Evolutionary conservation across 2,888 invertebrate species (phyloP).

Genomic region (Ischnura elegans): DNA sequence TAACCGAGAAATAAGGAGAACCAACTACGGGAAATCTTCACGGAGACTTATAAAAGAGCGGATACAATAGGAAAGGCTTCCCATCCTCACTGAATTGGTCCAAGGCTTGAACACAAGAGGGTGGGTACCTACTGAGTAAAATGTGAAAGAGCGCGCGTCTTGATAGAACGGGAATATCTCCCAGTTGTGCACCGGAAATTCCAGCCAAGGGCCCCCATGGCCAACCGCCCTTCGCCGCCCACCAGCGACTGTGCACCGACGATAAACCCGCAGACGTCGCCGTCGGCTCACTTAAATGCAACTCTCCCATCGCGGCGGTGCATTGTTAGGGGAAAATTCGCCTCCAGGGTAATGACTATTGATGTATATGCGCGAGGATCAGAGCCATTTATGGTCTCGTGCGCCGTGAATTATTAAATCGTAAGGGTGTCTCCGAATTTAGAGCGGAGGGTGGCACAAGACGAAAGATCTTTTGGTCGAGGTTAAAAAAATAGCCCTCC

Average conservation of each 20-base stretch:
- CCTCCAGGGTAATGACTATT: not conserved
- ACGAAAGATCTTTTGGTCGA: too few species aligned
- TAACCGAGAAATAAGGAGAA: not conserved
- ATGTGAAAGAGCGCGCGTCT: not conserved
- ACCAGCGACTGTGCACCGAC: slow-evolving; percentile 8
- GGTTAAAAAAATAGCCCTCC: too few species aligned
- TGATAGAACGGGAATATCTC: not conserved
- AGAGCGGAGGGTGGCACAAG: too few species aligned
- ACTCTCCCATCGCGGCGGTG: not conserved
- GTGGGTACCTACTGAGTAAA: not conserved
- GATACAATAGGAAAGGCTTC: not conserved
- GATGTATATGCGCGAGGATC: not conserved
- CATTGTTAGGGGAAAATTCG: not conserved
- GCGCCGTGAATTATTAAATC: not conserved
- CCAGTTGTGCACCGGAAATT: slow-evolving; percentile 41
- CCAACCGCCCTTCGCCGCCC: not conserved
- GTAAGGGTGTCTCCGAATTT: too few species aligned
- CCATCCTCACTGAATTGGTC: not conserved
- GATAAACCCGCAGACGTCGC: not conserved
- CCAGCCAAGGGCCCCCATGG: slow-evolving; percentile 31
- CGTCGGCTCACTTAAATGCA: too few species aligned
- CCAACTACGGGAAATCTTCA: not conserved
- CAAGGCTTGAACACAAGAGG: not conserved
- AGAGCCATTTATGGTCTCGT: not conserved
- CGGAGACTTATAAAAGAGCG: not conserved